phyloP scores from a whole-genome alignment of 2,113 vertebrate genomes.

The Plestiodon gilberti region DNA sequence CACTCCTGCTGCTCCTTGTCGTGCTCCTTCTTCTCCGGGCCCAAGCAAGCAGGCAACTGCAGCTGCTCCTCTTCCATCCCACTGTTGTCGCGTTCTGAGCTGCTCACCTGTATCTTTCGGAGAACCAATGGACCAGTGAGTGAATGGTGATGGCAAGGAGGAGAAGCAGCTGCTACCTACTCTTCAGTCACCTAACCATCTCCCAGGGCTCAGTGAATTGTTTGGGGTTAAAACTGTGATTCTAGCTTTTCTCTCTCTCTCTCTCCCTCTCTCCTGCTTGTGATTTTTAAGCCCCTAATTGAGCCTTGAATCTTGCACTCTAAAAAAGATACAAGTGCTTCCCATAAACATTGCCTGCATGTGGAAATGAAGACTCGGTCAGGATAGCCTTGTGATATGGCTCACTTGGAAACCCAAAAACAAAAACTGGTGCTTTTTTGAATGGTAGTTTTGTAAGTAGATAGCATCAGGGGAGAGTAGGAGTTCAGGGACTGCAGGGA shows the following conservation, averaged over 20 bases:
- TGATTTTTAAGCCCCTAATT: background rate
- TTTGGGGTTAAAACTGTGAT: conserved; percentile 12
- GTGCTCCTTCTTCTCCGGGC: background rate
- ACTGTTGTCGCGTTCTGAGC: background rate
- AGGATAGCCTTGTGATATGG: background rate
- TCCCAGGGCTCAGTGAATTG: conserved; percentile 3
- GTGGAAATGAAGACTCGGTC: conserved; percentile 49
- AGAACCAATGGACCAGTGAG: no score
- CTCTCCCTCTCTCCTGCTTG: background rate
- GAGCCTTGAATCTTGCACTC: background rate
- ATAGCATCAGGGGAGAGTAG: background rate
- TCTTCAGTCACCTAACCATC: no score
- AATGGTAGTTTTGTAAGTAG: background rate
- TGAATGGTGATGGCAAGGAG: background rate
- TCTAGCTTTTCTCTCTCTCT: background rate
- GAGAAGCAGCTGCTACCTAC: background rate
- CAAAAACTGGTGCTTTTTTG: conserved; percentile 1
- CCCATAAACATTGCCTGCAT: background rate
- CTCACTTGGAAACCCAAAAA: background rate
- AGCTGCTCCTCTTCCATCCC: background rate
- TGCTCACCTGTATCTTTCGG: background rate
- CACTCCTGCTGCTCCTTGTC: background rate
- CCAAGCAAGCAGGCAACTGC: background rate
- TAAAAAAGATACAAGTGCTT: background rate
- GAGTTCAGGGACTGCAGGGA: background rate